Evolutionary conservation across 2,888 invertebrate genomes (phyloP).

Genomic region (Corbicula japonica): DNA sequence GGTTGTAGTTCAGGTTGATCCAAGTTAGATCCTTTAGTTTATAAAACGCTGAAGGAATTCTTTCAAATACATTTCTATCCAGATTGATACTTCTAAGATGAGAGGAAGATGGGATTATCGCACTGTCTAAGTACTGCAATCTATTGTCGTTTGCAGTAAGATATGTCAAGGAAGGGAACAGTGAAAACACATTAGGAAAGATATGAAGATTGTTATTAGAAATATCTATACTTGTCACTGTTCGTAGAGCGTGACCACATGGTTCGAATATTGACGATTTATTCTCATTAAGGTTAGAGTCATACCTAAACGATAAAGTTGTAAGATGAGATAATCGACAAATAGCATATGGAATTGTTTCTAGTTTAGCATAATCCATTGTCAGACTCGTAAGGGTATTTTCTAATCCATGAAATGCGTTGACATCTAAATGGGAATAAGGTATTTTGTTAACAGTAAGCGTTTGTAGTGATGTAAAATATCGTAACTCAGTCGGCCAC

Average conservation of each 20-base stretch:
- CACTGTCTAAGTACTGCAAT: neutral
- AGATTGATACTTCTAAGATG: neutral
- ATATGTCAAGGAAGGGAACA: neutral
- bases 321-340: neutral
- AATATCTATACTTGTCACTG: neutral
- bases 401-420: conserved; percentile 1
- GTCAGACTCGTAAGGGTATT: neutral
- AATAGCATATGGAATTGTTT: neutral
- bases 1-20: neutral
- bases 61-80: neutral
- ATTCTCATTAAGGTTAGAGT: neutral
- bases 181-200: neutral
- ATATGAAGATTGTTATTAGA: neutral
- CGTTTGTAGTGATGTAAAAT: neutral
- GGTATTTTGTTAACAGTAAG: neutral
- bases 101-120: neutral
- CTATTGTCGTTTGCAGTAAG: neutral
- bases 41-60: neutral
- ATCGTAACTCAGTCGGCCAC: neutral
- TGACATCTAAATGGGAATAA: neutral
- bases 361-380: neutral
- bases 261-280: conserved; percentile 5
- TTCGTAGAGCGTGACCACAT: neutral
- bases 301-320: neutral
- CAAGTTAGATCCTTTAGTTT: neutral